Conservation (phyloP, 2,888 invertebrate genomes). For the Acanthosepion lycidas region DNA sequence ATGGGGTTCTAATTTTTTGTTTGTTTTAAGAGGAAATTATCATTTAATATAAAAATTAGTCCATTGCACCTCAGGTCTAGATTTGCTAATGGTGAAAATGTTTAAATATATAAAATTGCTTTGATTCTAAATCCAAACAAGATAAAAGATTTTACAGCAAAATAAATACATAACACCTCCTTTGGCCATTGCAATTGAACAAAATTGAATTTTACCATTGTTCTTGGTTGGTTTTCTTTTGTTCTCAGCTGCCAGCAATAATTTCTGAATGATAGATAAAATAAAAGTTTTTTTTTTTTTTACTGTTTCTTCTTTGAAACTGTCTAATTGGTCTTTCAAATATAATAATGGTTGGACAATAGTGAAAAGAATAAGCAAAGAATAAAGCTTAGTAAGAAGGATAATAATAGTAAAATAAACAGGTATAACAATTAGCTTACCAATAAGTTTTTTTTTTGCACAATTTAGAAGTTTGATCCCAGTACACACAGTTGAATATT, state of each 20-base stretch:
- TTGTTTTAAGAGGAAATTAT: background rate
- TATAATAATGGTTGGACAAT: background rate
- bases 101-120: background rate
- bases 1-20: background rate
- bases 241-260: background rate
- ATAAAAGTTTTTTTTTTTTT: background rate
- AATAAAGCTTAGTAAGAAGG: no score
- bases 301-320: background rate
- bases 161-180: background rate
- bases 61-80: background rate
- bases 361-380: background rate
- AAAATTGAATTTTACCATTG: background rate
- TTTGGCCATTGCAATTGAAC: background rate
- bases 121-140: background rate
- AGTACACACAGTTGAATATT: background rate
- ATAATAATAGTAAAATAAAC: background rate
- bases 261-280: background rate
- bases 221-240: background rate
- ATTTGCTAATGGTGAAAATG: background rate
- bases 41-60: background rate
- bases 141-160: background rate
- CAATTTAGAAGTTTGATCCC: background rate
- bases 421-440: background rate
- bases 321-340: background rate
- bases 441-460: background rate